Evolutionary conservation across 2,888 invertebrate species (phyloP), one percentile per base, ranked within the genome.

Genomic region (Stenoptilia bipunctidactyla): DNA sequence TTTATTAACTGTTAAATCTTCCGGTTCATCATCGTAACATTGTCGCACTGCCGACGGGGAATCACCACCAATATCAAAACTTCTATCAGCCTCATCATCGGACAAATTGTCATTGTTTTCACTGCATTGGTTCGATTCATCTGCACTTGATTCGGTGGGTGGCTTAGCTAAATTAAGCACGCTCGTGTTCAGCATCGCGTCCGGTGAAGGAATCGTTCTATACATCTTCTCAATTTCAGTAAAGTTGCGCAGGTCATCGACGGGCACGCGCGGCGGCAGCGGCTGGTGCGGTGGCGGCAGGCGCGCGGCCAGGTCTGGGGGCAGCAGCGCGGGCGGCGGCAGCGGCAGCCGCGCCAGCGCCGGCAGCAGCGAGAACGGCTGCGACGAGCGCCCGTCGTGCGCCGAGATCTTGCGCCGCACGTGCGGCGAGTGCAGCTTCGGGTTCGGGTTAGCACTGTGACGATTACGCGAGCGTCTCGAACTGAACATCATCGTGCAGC

Each of bases 401-500:
- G 95, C 95, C 9, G 94, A 94, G 49, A 96, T 94, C 82, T 97
- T 96, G 50, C 96, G 88, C 40, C 96, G 87, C 50, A 96, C 87
- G 68, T 96, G 96, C n/a, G 97, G 96, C 52, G 96, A 96, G 75
- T 98, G 97, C 39, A 98, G 79, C 75, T 97, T 98, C 0, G 97
- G 97, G 72, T 98, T 98, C 1, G 97, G 97, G 73, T 98, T 98
- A 39, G 97, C 97, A 75, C 95, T 96, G 82, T 98, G 98, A 15
- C 98, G 88, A 66, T 98, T 98, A 40, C 98, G 87, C 48, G 96
- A 96, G 43, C 98, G 88, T 41, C 97, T 88, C 44, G 97, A 97
- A 77, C 96, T 97, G 79, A 98, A 98, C 92, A 97, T 96, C 95
- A 97, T 97, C 58, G 94, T 97, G 80, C 98, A 98, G 30, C 97